Evolutionary conservation across 2,888 invertebrate genomes (phyloP).

Genomic region (Scaptomyza flava): DNA sequence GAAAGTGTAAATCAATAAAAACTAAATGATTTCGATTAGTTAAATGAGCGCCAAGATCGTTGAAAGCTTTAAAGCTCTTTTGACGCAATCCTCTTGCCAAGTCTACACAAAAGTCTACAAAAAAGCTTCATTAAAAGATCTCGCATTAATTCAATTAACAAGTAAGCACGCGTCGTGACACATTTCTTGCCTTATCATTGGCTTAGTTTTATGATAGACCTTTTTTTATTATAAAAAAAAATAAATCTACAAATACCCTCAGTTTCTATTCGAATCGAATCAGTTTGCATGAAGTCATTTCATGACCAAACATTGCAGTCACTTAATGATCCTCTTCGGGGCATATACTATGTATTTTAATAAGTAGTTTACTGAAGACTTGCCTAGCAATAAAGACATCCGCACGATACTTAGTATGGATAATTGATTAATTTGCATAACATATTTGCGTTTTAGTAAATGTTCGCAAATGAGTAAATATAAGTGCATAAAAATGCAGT

Average conservation of each 20-base stretch:
- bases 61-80: conserved; percentile 27
- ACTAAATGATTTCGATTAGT: not conserved
- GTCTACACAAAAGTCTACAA: conserved; percentile 36
- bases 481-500: too few relatives aligned
- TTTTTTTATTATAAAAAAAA: not conserved
- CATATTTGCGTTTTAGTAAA: conserved; percentile 3
- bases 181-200: conserved; percentile 30
- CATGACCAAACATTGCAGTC: conserved; percentile 24
- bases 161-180: conserved; percentile 12
- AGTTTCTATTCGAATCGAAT: conserved; percentile 12
- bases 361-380: conserved; percentile 32
- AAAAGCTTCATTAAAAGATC: conserved; percentile 37
- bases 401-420: conserved; percentile 38
- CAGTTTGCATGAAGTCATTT: conserved; percentile 36
- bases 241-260: not conserved
- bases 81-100: conserved; percentile 18
- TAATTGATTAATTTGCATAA: conserved; percentile 54
- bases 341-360: conserved; percentile 19
- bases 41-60: not conserved
- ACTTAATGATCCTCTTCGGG: conserved; percentile 51
- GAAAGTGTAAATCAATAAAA: too few relatives aligned
- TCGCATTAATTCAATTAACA: conserved; percentile 10
- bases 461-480: not conserved
- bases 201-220: not conserved
- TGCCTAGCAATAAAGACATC: conserved; percentile 21